These are phyloP conservation scores for Larimichthys crocea DNA, from an alignment of 2,113 vertebrate species.

Conservation along the genomic window DNA sequence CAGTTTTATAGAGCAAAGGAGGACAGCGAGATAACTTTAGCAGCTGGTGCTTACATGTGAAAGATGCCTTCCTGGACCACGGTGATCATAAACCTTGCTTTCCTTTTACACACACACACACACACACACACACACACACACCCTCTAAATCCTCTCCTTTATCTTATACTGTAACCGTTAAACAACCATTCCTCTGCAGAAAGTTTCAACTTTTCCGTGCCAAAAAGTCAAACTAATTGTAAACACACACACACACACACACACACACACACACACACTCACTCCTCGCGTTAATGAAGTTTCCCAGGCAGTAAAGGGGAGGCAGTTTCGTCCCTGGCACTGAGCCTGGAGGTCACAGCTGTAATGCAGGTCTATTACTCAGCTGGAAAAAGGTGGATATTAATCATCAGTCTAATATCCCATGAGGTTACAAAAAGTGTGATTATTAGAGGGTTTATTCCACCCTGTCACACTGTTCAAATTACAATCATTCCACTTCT, in stretches of 20 bases:
- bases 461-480: background rate
- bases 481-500: constrained; percentile 9
- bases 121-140: background rate
- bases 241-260: constrained; percentile 6
- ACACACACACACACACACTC: background rate
- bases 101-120: background rate
- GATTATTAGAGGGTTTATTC: constrained; percentile 3
- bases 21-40: background rate
- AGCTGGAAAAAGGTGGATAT: constrained; percentile 16
- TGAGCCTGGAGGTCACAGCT: constrained; percentile 32
- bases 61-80: constrained; percentile 26
- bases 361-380: constrained; percentile 17
- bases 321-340: constrained; percentile 33
- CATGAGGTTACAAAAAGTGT: background rate
- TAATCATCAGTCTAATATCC: constrained; percentile 23
- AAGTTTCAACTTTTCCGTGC: background rate
- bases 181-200: no score
- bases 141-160: constrained; percentile 25
- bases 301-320: background rate
- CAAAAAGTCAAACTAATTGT: background rate
- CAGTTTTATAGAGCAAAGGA: constrained; percentile 16
- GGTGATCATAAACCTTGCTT: constrained; percentile 34
- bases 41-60: constrained; percentile 24
- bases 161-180: constrained; percentile 10
- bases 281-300: constrained; percentile 5